Conservation (phyloP, 2,113 vertebrate genomes). For the Mixornis gularis region DNA sequence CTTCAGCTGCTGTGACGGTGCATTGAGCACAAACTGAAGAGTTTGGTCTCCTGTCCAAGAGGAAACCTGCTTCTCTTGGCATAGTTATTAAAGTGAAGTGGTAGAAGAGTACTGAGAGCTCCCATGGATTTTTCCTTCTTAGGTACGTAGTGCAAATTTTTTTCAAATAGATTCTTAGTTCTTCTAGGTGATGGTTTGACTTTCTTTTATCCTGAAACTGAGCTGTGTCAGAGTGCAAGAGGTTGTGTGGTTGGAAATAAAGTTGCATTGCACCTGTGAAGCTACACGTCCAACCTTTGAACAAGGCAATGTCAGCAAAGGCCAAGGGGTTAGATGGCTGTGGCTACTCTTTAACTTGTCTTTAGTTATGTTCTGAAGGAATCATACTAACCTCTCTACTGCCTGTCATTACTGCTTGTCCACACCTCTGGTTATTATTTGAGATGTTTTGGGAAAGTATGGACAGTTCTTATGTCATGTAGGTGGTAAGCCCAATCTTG, state of each 20-base stretch:
- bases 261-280: neutral
- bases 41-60: neutral
- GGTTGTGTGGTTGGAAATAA: neutral
- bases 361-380: neutral
- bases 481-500: neutral
- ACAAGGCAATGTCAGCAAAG: neutral
- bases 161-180: neutral
- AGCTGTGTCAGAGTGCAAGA: neutral
- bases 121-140: neutral
- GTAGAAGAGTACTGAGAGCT: neutral
- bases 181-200: neutral
- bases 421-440: neutral
- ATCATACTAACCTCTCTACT: neutral
- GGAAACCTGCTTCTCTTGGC: neutral
- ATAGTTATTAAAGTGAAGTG: neutral
- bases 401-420: neutral
- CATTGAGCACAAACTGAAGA: neutral
- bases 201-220: neutral
- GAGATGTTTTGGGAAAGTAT: neutral
- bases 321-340: neutral
- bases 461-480: neutral
- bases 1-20: neutral
- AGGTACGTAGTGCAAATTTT: accelerated
- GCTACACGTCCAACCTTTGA: neutral
- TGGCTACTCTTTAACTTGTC: conserved; percentile 28